Conservation (phyloP, 2,888 invertebrate species). For the Leucophora obtusa region DNA sequence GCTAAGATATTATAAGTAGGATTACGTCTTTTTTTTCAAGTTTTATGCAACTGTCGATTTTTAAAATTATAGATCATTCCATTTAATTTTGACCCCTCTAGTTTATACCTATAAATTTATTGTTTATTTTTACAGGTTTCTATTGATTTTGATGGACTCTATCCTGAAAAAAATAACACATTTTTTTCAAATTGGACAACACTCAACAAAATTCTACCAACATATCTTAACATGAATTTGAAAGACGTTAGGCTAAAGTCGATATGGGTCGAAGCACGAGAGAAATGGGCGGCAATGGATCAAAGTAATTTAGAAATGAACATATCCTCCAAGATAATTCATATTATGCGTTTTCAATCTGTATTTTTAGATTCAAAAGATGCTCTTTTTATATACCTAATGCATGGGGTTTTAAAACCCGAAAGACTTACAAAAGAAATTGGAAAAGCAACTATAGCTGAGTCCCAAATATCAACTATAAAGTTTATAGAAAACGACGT, state of each 20-base stretch:
- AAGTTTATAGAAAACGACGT: no score
- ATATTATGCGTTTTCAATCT: no score
- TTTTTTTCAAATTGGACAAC: conserved; percentile 7
- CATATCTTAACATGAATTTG: neutral
- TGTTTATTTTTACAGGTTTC: neutral
- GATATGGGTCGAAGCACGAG: neutral
- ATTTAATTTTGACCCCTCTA: no score
- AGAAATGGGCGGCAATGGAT: no score
- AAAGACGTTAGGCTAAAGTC: conserved; percentile 13
- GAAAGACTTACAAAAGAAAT: conserved; percentile 7
- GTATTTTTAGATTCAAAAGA: conserved; percentile 26
- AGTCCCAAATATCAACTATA: conserved; percentile 8
- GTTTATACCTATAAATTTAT: no score
- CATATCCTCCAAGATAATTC: no score
- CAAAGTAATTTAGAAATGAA: neutral
- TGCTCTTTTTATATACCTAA: neutral
- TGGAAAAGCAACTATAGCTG: no score
- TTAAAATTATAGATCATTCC: no score
- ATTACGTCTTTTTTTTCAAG: conserved; percentile 11
- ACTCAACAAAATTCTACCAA: neutral
- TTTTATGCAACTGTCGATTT: no score
- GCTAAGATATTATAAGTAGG: no score
- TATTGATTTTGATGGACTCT: neutral
- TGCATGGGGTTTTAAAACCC: conserved; percentile 18
- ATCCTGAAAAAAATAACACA: neutral